Conservation (phyloP, 2,113 vertebrate genomes). For the Ageneiosus marmoratus region DNA sequence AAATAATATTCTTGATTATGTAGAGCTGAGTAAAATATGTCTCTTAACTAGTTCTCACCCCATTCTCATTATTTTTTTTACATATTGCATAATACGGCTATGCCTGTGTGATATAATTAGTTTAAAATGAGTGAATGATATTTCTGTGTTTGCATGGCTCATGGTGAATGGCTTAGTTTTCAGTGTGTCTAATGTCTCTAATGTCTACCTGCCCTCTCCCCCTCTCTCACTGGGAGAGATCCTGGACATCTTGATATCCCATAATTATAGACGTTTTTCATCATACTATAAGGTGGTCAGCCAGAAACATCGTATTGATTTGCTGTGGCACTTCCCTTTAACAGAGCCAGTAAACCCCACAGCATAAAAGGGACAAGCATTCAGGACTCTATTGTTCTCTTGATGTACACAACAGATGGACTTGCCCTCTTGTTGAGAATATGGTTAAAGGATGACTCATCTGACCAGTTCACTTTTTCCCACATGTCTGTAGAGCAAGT, state of each 20-base stretch:
- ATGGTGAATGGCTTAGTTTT: conserved; percentile 25
- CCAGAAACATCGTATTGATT: background rate
- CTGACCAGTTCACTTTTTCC: background rate
- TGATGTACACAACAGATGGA: background rate
- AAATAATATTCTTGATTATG: background rate
- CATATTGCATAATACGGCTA: background rate
- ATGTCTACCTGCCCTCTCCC: background rate
- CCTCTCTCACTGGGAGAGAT: background rate
- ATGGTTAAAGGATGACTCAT: background rate
- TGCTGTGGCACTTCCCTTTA: background rate
- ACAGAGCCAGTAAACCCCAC: background rate
- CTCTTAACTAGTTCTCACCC: background rate
- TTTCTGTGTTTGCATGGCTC: conserved; percentile 7
- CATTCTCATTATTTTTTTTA: background rate
- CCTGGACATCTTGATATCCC: background rate
- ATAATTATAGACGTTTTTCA: background rate
- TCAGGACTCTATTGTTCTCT: conserved; percentile 2
- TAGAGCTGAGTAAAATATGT: background rate
- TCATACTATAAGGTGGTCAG: background rate
- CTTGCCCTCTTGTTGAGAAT: background rate
- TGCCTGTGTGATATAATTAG: background rate
- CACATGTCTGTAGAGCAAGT: background rate
- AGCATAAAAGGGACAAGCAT: background rate
- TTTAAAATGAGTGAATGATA: conserved; percentile 15
- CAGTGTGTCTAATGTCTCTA: background rate